Evolutionary conservation across 2,888 invertebrate genomes (phyloP).

Genomic region (Luperina nickerlii): DNA sequence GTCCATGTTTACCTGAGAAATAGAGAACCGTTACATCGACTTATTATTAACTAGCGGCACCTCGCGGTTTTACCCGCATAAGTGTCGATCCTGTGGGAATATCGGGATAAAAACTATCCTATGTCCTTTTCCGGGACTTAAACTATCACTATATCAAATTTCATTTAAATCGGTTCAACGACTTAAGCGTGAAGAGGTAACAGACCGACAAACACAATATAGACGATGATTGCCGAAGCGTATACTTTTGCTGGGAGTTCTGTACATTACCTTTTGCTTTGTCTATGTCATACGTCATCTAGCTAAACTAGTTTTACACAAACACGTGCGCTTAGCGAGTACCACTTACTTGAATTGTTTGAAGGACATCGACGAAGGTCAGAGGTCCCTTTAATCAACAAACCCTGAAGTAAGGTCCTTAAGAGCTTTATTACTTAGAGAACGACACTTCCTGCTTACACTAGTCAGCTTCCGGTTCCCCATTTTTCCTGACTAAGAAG

Average conservation of each 20-base stretch:
- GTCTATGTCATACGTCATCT: not conserved
- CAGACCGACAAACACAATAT: no score
- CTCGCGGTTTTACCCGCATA: no score
- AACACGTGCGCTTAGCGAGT: not conserved
- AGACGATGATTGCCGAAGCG: not conserved
- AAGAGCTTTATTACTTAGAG: slow-evolving; percentile 8
- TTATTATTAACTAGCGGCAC: not conserved
- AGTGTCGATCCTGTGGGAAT: no score
- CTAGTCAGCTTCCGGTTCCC: not conserved
- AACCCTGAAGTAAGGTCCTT: not conserved
- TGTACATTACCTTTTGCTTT: not conserved
- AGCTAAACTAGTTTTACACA: not conserved
- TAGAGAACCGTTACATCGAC: not conserved
- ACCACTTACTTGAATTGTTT: not conserved
- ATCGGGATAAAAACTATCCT: no score
- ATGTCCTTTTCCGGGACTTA: no score
- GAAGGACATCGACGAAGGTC: not conserved
- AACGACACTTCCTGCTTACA: not conserved
- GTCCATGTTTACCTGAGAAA: slow-evolving; percentile 94
- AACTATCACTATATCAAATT: no score
- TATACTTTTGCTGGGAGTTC: not conserved
- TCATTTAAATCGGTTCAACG: no score
- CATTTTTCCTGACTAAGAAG: not conserved
- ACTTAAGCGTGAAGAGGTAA: no score
- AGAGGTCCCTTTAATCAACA: not conserved